Evolutionary conservation across 2,113 vertebrate species (phyloP), one percentile per base, ranked within the genome.

Genomic region (Talpa occidentalis): DNA sequence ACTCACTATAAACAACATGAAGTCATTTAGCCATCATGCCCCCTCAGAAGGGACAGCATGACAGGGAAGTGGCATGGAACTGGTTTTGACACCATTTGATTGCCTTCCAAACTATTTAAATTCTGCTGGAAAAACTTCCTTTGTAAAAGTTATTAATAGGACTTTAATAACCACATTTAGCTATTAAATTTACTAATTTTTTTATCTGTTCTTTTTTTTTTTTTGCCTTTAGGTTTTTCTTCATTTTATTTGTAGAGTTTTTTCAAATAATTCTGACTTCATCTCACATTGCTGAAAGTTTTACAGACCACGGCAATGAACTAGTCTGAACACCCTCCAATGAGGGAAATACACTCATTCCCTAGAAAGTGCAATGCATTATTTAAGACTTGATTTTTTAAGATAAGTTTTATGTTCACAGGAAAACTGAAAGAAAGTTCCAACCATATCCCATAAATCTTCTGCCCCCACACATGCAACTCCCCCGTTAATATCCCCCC

Each of bases 101-200:
- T 47, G 12, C 8, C 78, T 83, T 66, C 32, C 14, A n/a, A 66
- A 32, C 32, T n/a, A 8, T 7, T 81, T 40, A n/a, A 78, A 87
- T 62, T 94, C 79, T 81, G 30, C 54, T 81, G 32, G 49, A 93
- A 90, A 64, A 56, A 1, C 35, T 44, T 77, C 40, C 49, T 74
- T 52, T 80, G 56, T 0, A 64, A 62, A 60, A 90, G 78, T 82
- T 35, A 88, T 67, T 84, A 35, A 67, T 59, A 42, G 56, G 11
- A 28, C 74, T 89, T 90, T 84, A 89, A 40, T 78, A 66, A 60
- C 28, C 66, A 70, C 21, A 47, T 56, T 87, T 49, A 70, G 47
- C 56, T 77, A 15, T 79, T 96, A 93, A 32, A 60, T 93, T 96
- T 93, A 35, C 74, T 91, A 92, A 91, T 86, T n/a, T n/a, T n/a